A percentile compares a stretch with the other conserved stretches of the same genome.
phyloP scores from a whole-genome alignment of 2,797 vertebrate species.

The Anolis apletophallus region DNA sequence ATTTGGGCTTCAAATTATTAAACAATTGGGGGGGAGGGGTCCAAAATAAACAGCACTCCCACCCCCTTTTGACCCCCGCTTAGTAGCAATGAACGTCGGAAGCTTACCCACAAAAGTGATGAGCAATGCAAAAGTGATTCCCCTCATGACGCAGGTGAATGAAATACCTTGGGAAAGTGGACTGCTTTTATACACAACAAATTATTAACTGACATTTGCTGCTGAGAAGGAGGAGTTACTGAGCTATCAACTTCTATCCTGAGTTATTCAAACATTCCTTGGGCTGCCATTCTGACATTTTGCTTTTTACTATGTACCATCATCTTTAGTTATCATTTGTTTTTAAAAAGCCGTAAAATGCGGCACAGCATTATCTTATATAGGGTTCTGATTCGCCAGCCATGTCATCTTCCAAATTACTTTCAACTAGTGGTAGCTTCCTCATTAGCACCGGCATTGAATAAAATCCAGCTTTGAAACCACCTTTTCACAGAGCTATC shows the following conservation, averaged over 20 bases:
- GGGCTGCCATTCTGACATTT: background rate
- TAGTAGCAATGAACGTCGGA: background rate
- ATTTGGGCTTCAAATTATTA: background rate
- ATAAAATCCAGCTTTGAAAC: too few species aligned
- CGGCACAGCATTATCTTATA: too few species aligned
- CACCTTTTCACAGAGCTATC: too few species aligned
- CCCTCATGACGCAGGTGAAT: conserved; percentile 72
- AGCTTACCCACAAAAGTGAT: conserved; percentile 63
- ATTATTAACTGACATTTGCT: conserved; percentile 44
- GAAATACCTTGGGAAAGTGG: background rate
- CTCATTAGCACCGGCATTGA: too few species aligned
- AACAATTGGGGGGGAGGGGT: background rate
- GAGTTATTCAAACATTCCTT: conserved; percentile 27
- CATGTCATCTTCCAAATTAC: too few species aligned
- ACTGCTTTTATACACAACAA: conserved; percentile 68
- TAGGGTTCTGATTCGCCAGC: too few species aligned
- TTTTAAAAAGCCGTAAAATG: background rate
- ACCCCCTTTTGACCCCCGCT: background rate
- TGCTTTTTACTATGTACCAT: conserved; percentile 14
- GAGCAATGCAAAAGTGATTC: conserved; percentile 63
- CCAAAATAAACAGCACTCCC: background rate
- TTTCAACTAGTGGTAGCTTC: too few species aligned
- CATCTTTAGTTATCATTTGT: background rate
- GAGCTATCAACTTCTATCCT: conserved; percentile 69
- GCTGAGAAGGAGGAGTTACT: conserved; percentile 45